A percentile compares a stretch with the other conserved stretches of the same genome.
Conservation (phyloP, 2,888 invertebrate genomes). For the Standfussiana lucernea region DNA sequence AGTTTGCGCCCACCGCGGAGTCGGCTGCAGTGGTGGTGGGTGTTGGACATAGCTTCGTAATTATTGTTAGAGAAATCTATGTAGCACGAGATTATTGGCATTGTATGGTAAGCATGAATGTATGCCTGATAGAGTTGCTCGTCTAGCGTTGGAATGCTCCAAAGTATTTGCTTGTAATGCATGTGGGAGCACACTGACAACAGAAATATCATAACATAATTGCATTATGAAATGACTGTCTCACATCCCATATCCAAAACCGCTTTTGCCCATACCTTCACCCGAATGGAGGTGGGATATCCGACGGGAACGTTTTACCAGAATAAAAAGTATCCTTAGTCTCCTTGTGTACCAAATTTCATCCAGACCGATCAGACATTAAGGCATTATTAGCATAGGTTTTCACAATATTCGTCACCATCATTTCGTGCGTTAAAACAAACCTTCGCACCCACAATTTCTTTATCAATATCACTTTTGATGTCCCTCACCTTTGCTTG, state of each 20-base stretch:
- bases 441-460: conserved; percentile 5
- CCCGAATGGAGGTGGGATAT: not conserved
- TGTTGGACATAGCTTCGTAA: conserved; percentile 68
- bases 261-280: not conserved
- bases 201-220: not conserved
- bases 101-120: conserved; percentile 59
- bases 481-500: conserved; percentile 39
- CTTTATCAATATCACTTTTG: conserved; percentile 28
- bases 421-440: not conserved
- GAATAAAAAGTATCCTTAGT: not conserved
- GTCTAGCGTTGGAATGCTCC: conserved; percentile 9
- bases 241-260: not conserved
- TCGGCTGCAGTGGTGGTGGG: conserved; percentile 57
- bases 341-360: not conserved
- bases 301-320: not conserved
- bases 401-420: not conserved
- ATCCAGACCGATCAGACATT: not conserved
- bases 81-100: conserved; percentile 59
- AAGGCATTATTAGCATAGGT: not conserved
- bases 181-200: conserved; percentile 1
- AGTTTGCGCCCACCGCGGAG: conserved; percentile 64
- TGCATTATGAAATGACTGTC: not conserved
- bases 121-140: conserved; percentile 48
- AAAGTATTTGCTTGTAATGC: conserved; percentile 23
- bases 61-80: conserved; percentile 70